Evolutionary conservation across 2,888 invertebrate species (phyloP).

Genomic region (Catocala nupta): DNA sequence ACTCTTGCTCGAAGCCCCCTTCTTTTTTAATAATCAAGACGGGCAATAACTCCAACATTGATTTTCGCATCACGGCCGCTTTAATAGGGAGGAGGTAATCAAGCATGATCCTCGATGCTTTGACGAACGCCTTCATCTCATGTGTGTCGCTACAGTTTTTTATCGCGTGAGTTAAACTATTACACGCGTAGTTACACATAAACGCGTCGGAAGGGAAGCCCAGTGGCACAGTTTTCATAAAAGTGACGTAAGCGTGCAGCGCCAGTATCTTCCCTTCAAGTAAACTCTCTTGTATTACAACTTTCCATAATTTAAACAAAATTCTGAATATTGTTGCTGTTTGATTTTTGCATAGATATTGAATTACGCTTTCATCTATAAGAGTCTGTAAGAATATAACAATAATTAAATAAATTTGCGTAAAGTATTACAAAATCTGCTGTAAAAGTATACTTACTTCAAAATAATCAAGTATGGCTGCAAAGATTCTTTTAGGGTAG

Average conservation of each 20-base stretch:
- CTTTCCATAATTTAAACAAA: constrained; percentile 81
- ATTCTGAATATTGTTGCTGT: constrained; percentile 85
- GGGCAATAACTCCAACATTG: constrained; percentile 84
- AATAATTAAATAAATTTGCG: constrained; percentile 3
- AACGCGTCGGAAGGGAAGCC: constrained; percentile 81
- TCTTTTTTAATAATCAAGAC: constrained; percentile 81
- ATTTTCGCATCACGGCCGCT: constrained; percentile 73
- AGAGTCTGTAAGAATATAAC: constrained; percentile 61
- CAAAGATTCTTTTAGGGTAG: constrained; percentile 73
- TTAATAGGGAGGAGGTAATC: constrained; percentile 74
- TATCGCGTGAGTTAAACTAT: constrained; percentile 84
- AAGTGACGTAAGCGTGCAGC: constrained; percentile 86
- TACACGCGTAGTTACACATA: constrained; percentile 86
- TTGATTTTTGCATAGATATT: constrained; percentile 76
- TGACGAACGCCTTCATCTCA: constrained; percentile 65
- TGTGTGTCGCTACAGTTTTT: constrained; percentile 67
- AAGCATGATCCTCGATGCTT: constrained; percentile 79
- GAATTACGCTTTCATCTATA: constrained; percentile 69
- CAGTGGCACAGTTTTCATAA: constrained; percentile 79
- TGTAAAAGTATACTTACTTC: constrained; percentile 66
- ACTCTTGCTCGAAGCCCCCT: constrained; percentile 63
- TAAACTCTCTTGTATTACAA: constrained; percentile 77
- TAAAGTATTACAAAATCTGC: too few species aligned
- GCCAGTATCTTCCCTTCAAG: constrained; percentile 84
- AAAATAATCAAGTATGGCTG: constrained; percentile 77